Conservation (phyloP, 2,113 vertebrate species). For the Atlantisia rogersi region DNA sequence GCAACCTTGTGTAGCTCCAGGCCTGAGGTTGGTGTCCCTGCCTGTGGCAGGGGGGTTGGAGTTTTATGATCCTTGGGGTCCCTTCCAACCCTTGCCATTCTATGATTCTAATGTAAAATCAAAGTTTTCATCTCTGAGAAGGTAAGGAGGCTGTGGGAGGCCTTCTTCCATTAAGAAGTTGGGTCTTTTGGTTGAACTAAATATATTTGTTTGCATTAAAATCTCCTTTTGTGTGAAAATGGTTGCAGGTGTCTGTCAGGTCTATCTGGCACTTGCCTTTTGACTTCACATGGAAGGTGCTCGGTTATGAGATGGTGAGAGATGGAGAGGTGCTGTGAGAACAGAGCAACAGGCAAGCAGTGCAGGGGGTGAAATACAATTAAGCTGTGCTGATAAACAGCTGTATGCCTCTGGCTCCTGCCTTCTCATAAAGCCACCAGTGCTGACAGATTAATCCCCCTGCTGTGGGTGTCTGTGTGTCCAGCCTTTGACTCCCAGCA, state of each 20-base stretch:
- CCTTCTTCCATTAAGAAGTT: neutral
- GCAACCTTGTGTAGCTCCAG: too few relatives aligned
- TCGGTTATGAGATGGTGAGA: neutral
- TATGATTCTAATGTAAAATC: neutral
- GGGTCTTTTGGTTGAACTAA: neutral
- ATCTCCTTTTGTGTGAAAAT: neutral
- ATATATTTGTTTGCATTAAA: neutral
- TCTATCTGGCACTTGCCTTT: neutral
- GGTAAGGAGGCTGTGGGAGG: neutral
- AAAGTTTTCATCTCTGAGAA: neutral
- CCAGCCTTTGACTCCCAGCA: neutral
- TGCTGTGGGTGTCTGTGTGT: neutral
- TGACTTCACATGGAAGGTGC: neutral
- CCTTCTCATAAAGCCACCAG: neutral
- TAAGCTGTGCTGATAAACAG: neutral
- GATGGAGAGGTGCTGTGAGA: fast-evolving
- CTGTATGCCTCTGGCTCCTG: neutral
- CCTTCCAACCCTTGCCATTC: too few relatives aligned
- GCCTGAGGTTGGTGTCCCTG: too few relatives aligned
- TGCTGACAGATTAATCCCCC: neutral
- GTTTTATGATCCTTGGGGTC: too few relatives aligned
- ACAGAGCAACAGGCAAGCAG: neutral
- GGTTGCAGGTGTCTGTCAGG: neutral
- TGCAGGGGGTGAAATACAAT: neutral
- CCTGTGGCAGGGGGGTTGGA: too few relatives aligned